Evolutionary conservation across 30 jellyfish, hydroid and myxozoan genomes (phyloP).

Genomic region (Nemopilema nomurai): DNA sequence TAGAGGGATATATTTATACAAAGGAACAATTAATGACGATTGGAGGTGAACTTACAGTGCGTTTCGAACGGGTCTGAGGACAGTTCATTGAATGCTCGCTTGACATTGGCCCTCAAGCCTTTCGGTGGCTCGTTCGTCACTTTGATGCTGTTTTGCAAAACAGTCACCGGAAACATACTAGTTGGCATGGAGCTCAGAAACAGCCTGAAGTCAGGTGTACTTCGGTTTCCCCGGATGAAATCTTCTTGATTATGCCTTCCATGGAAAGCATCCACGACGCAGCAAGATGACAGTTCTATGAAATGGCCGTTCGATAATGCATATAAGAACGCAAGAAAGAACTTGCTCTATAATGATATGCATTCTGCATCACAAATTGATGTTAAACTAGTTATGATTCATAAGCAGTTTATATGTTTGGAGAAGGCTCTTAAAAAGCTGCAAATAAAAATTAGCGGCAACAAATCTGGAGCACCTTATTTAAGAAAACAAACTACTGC

Average conservation of each 20-base stretch:
- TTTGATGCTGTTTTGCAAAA: conserved; percentile 94
- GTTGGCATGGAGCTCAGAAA: conserved; percentile 98
- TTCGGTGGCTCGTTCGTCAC: conserved; percentile 98
- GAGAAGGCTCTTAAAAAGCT: no score
- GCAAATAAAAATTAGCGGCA: no score
- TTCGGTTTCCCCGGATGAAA: conserved; percentile 77
- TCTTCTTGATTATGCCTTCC: conserved; percentile 80
- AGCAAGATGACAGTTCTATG: conserved; percentile 94
- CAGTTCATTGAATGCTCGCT: conserved; percentile 90
- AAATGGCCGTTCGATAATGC: no score
- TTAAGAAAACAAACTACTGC: no score
- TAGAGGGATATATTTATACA: neutral
- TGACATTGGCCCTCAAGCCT: conserved; percentile 90
- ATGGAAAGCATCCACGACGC: conserved; percentile 98
- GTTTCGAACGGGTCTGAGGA: conserved; percentile 85
- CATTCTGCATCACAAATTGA: no score
- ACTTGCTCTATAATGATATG: no score
- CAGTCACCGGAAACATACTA: conserved; percentile 89
- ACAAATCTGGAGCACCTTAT: no score
- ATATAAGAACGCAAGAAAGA: no score
- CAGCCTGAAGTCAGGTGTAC: conserved; percentile 93
- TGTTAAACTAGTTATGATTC: no score
- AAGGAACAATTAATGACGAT: neutral
- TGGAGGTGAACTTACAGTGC: conserved; percentile 54
- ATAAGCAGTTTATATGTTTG: no score